These are phyloP conservation scores for Harpagifer antarcticus DNA, from an alignment of 2,797 vertebrate genomes.

Conservation along the genomic window DNA sequence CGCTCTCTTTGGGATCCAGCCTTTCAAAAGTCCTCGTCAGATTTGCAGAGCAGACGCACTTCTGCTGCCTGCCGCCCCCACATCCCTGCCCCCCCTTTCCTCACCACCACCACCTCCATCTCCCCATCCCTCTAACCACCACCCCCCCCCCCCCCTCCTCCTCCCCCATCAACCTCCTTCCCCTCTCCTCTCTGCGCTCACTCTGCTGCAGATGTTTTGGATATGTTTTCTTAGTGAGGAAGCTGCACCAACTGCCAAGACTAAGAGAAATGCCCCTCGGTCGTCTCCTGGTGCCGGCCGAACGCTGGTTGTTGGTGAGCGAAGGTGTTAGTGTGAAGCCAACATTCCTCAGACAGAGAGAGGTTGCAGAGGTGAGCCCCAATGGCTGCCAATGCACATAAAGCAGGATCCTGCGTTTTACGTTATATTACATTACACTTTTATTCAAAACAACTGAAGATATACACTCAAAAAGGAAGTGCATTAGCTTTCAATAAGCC, in stretches of 20 bases:
- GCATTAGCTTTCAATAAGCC: too few species aligned
- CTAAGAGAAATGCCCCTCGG: constrained; percentile 64
- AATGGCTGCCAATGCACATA: constrained; percentile 46
- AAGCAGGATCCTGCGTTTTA: constrained; percentile 47
- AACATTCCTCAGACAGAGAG: constrained; percentile 66
- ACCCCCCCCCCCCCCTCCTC: not conserved
- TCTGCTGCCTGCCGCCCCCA: constrained; percentile 78
- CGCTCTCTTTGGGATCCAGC: constrained; percentile 79
- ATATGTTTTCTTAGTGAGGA: constrained; percentile 70
- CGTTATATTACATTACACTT: too few species aligned
- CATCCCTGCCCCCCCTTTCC: constrained; percentile 57
- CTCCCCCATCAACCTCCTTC: constrained; percentile 56
- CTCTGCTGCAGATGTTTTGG: constrained; percentile 82
- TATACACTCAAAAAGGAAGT: too few species aligned
- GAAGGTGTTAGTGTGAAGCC: constrained; percentile 56
- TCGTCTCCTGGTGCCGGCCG: constrained; percentile 47
- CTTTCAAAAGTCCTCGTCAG: constrained; percentile 84
- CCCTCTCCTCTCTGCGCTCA: constrained; percentile 62
- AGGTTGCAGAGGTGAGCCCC: constrained; percentile 66
- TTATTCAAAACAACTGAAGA: too few species aligned
- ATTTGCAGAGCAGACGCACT: constrained; percentile 80
- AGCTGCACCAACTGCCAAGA: constrained; percentile 65
- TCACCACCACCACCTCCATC: constrained; percentile 13
- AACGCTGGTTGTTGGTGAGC: constrained; percentile 23
- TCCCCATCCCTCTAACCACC: constrained; percentile 52